Evolutionary conservation across 2,797 vertebrate genomes (phyloP), one percentile per base, ranked within the genome.

Genomic region (Remorina albescens): DNA sequence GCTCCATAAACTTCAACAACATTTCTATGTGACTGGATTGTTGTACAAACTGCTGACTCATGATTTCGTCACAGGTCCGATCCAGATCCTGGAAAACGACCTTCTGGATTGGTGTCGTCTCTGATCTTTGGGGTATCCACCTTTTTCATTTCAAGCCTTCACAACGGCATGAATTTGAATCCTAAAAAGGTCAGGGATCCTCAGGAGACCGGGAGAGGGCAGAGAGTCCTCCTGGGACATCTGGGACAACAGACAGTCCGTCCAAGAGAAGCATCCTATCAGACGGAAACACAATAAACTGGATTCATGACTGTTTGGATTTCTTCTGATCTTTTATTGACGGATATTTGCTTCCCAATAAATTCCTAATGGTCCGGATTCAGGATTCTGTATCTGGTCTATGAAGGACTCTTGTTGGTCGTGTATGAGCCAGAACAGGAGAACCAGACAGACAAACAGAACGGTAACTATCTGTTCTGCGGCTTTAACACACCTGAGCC

Each of bases 181-280:
- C 13, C 11, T 62, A 39, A 78, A 71, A 82, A 82, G 80, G 80
- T 70, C 66, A 41, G 5, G 4, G 32, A 41, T 51, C 37, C 60
- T 74, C 66, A 13, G 21, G 51, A 47, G 74, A 41, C 19, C 32
- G 0, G 58, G 64, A 39, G 10, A 49, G 0, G 54, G 46, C 46
- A 47, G 71, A 28, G 37, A 15, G 21, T 21, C 26, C 57, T 19
- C 53, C 8, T 26, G 7, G 34, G 68, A 18, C 28, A 23, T 56
- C 15, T 39, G 42, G 25, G 57, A 55, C 41, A 46, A 8, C n/a
- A 30, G 28, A 8, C 0, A 8, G 23, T 7, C 3, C 1, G 19
- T 42, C 8, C 25, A 3, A n/a, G 18, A 8, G 36, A 18, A 8
- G 36, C 23, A 26, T 9, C 8, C 34, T 1, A 16, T 23, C 49